Conservation (phyloP, 1,140 invertebrate species). For the Babylonia areolata region DNA sequence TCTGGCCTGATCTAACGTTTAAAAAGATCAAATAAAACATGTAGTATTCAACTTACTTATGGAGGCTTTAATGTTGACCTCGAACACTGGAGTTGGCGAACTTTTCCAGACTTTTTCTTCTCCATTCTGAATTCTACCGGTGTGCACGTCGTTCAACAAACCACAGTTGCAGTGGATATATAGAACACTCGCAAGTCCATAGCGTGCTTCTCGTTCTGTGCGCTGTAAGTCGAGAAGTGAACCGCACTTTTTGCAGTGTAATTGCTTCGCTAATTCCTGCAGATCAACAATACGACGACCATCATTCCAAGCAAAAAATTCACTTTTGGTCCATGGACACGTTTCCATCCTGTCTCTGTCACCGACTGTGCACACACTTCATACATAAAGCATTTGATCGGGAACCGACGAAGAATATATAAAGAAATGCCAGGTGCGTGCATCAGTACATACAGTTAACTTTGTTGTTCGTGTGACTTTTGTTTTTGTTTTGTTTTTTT, state of each 20-base stretch:
- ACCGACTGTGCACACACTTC: not conserved
- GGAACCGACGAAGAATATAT: not conserved
- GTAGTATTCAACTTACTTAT: slow-evolving; percentile 24
- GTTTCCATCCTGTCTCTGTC: slow-evolving; percentile 9
- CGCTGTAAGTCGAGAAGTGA: slow-evolving; percentile 24
- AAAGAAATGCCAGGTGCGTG: not conserved
- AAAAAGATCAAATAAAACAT: not conserved
- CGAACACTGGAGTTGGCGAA: slow-evolving; percentile 22
- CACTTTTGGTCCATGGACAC: slow-evolving; percentile 28
- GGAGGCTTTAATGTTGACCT: slow-evolving; percentile 35
- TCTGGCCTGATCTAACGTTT: not conserved
- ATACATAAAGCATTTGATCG: not conserved
- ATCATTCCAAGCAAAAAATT: slow-evolving; percentile 36
- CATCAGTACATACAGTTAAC: not conserved
- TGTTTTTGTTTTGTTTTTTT: too few species aligned
- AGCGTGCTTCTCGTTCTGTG: slow-evolving; percentile 24
- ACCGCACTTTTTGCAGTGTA: slow-evolving; percentile 25
- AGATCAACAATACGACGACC: slow-evolving; percentile 31
- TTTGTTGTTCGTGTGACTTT: not conserved
- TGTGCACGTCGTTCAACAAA: slow-evolving; percentile 29
- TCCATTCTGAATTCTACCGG: slow-evolving; percentile 7
- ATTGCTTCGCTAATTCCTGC: slow-evolving; percentile 22
- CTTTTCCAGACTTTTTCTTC: not conserved
- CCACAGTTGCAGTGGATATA: slow-evolving; percentile 27
- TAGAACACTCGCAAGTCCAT: slow-evolving; percentile 32